These are phyloP conservation scores for Agrotis clavis DNA, from an alignment of 2,888 invertebrate genomes.

Conservation along the genomic window DNA sequence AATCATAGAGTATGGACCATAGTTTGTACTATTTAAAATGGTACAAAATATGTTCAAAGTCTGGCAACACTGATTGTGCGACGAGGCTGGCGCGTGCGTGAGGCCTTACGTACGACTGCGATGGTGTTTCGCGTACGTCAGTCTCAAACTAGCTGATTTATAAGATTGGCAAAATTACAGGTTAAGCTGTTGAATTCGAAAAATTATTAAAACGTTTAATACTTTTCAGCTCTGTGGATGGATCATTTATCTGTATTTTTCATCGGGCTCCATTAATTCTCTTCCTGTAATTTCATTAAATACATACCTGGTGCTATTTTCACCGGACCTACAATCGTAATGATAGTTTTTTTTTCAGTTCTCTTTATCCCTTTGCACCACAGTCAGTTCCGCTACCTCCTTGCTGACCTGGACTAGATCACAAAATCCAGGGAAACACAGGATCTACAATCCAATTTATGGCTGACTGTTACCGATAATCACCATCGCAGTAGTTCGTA, in stretches of 20 bases:
- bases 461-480: neutral
- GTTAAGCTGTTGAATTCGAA: neutral
- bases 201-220: neutral
- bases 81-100: slow-evolving; percentile 62
- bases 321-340: neutral
- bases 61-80: slow-evolving; percentile 60
- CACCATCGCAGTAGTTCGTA: slow-evolving; percentile 50
- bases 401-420: neutral
- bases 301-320: neutral
- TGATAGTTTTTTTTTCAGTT: no score
- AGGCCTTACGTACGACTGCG: slow-evolving; percentile 62
- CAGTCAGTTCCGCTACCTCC: neutral
- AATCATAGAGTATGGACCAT: slow-evolving; percentile 80
- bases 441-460: no score
- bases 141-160: no score
- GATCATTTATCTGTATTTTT: neutral
- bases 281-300: neutral
- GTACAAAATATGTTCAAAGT: slow-evolving; percentile 50
- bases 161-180: slow-evolving; percentile 17
- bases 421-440: no score
- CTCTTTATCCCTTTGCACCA: no score
- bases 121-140: slow-evolving; percentile 40
- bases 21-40: slow-evolving; percentile 32
- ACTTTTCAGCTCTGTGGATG: neutral
- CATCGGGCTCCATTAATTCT: no score